Evolutionary conservation across 1,140 invertebrate genomes (phyloP), one percentile per base, ranked within the genome.

Genomic region (Lepidotrigona ventralis): DNA sequence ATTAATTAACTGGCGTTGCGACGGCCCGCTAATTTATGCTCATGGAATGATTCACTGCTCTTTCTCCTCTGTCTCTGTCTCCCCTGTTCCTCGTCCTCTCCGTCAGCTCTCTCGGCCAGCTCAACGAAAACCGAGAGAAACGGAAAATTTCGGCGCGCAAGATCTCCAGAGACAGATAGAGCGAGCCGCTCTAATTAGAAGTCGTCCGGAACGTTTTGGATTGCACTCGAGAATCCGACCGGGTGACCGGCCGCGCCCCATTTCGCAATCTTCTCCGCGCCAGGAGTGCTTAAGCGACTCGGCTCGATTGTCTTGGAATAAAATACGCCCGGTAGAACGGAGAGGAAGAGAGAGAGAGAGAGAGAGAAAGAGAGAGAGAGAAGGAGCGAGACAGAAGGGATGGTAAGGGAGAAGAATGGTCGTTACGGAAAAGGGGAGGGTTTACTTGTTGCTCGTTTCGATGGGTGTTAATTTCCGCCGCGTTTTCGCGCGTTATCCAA

Each of bases 1-100:
- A 93, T 92, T 93, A 93, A 93, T 93, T 93, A 93, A 93, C 90
- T 88, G 90, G 88, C 91, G 88, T 92, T 91, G 92, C 89, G 90
- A 92, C 90, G 90, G 90, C 69, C 76, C 87, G 87, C 90, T 93
- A 93, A 93, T 93, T 93, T 93, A 93, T 92, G 88, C 85, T 92
- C 90, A 92, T 92, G 89, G 89, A 93, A 93, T 93, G 91, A 93
- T 92, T 93, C 91, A 93, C 85, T 83, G 88, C 84, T 64, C 82
- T 91, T 70, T 82, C 83, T 85, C 68, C 15, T 46, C 63, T 26
- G n/a, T 81, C 60, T 12, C 8, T 19, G 56, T 11, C 15, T 75
- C 29, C 53, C 51, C 23, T 53, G 26, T 8, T 63, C n/a, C 74
- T 46, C 71, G 81, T 75, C 81, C 73, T 85, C 75, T 26, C 60